Conservation (phyloP, 2,797 vertebrate genomes). For the Danio aesculapii region DNA sequence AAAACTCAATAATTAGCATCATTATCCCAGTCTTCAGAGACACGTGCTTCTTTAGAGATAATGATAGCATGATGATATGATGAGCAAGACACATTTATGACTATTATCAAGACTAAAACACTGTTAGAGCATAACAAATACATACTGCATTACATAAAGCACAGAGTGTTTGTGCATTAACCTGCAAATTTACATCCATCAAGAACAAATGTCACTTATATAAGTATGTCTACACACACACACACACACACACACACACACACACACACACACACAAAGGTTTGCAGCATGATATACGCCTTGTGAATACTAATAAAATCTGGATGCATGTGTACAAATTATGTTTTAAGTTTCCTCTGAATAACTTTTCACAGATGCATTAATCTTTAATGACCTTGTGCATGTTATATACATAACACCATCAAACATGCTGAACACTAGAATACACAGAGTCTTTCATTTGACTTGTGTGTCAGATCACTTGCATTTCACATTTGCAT, state of each 20-base stretch:
- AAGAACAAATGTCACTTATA: too few relatives aligned
- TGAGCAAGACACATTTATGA: background rate
- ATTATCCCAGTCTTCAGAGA: background rate
- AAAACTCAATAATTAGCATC: too few relatives aligned
- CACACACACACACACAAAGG: too few relatives aligned
- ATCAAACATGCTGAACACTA: background rate
- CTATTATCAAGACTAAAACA: background rate
- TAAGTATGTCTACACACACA: too few relatives aligned
- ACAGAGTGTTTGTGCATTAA: too few relatives aligned
- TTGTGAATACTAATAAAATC: background rate
- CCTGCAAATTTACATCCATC: too few relatives aligned
- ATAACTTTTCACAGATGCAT: background rate
- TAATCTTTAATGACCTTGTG: too few relatives aligned
- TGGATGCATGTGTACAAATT: background rate
- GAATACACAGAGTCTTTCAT: background rate
- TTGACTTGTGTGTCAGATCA: background rate
- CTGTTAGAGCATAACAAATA: too few relatives aligned
- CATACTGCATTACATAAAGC: too few relatives aligned
- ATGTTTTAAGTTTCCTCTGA: background rate
- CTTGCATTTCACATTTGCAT: slow-evolving; percentile 6
- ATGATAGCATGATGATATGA: background rate
- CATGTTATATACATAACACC: too few relatives aligned
- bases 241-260: too few relatives aligned
- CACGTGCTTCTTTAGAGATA: background rate
- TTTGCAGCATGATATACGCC: too few relatives aligned